Evolutionary conservation across 2,113 vertebrate species (phyloP).

Genomic region (Carollia perspicillata): DNA sequence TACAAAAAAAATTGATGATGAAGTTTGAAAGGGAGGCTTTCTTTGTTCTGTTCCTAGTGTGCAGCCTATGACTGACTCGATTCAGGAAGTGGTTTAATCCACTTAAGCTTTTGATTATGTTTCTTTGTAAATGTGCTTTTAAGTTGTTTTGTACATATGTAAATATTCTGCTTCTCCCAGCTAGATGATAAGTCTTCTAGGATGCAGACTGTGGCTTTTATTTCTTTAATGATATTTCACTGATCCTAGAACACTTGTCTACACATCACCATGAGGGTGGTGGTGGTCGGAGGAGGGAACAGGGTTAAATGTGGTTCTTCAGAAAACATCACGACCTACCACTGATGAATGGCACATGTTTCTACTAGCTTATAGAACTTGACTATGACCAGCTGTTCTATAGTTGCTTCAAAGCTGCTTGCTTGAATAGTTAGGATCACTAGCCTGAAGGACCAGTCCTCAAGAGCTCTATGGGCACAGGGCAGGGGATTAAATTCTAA

Average conservation of each 20-base stretch:
- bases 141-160: constrained; percentile 50
- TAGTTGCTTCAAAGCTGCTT: not conserved
- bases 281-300: not conserved
- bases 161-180: not conserved
- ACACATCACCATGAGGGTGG: not conserved
- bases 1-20: not conserved
- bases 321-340: not conserved
- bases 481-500: not conserved
- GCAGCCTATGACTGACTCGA: accelerated
- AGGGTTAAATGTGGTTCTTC: not conserved
- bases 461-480: not conserved
- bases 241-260: constrained; percentile 52
- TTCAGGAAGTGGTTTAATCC: constrained; percentile 14
- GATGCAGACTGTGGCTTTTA: constrained; percentile 20
- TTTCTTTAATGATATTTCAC: constrained; percentile 30
- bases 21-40: not conserved
- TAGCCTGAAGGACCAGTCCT: not conserved
- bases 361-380: not conserved
- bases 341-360: not conserved
- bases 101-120: constrained; percentile 15
- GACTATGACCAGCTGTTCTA: not conserved
- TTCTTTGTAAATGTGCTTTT: constrained; percentile 49
- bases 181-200: constrained; percentile 14
- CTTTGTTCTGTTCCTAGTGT: not conserved
- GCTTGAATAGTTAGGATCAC: not conserved